phyloP scores from a whole-genome alignment of 2,113 vertebrate species.

The Thamnophis sirtalis region DNA sequence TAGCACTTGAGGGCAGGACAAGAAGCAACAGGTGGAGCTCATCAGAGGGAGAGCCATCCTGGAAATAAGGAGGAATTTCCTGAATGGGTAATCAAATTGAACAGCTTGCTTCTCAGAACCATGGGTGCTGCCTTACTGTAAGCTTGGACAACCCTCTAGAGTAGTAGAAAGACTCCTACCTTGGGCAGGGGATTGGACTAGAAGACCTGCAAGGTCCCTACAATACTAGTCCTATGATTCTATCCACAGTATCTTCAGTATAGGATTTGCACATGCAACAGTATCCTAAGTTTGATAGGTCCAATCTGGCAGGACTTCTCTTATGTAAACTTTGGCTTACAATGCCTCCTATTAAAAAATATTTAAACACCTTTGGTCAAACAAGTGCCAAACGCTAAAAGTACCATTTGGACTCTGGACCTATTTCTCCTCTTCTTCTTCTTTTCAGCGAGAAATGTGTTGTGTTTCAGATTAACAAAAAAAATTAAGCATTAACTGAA shows the following conservation, averaged over 20 bases:
- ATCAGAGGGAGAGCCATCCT: not conserved
- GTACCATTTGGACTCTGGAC: conserved; percentile 67
- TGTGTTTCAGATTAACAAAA: conserved; percentile 69
- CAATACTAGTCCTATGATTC: not conserved
- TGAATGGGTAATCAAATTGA: not conserved
- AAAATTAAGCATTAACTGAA: conserved; percentile 77
- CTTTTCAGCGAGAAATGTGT: conserved; percentile 51
- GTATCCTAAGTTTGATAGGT: not conserved
- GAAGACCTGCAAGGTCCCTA: not conserved
- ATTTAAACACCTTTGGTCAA: conserved; percentile 50
- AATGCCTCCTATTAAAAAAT: conserved; percentile 19
- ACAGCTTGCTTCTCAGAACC: not conserved
- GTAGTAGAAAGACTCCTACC: too few species aligned
- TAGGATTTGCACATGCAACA: not conserved
- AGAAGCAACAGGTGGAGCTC: not conserved
- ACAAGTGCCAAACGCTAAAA: conserved; percentile 43
- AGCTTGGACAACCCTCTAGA: not conserved
- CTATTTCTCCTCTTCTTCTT: conserved; percentile 53
- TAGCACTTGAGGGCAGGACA: not conserved
- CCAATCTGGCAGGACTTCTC: not conserved
- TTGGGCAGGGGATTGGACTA: too few species aligned
- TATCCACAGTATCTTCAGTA: not conserved
- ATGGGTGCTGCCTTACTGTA: not conserved
- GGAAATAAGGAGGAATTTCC: not conserved
- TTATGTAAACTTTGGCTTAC: not conserved